Base-by-base conservation (phyloP, 2,797 vertebrate species). In the Pseudochirops corinnae region DNA sequence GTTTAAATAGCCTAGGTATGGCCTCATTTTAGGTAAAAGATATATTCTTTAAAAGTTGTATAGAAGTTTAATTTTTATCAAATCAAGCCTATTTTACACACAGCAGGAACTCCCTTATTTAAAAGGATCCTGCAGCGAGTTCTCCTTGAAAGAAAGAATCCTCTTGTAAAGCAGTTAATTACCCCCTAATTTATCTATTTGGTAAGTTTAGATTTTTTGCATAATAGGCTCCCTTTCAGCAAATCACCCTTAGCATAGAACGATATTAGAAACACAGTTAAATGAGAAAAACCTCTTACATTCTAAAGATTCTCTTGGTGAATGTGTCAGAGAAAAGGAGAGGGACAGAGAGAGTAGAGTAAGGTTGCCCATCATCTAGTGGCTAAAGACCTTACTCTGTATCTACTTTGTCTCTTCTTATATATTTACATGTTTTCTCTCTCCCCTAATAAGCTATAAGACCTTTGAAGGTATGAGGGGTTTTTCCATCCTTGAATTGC, bases 131-230 rank as follows among this genome's bases (percentile, higher is more conserved):
- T 50, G 16, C 24, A 50, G 74, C 26, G 74, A 50, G 21, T 87
- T 21, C 9, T 87, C 74, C 74, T 87, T 46, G 74, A 87, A 87
- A 50, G 39, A 21, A 87, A 87, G 39, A 87, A 46, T 87, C 74
- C 24, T 87, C 74, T 87, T 87, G 39, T 26, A 87, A 12, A 9
- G 39, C 39, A 87, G 74, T 50, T 87, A 87, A 87, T 87, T 87
- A 87, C 74, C 21, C 74, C 74, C 39, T 87, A 46, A 87, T 87
- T 87, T 87, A 87, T 87, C 74, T 87, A 46, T 87, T 87, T 87
- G 74, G 74, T 87, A 87, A 87, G 74, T 87, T 82, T 87, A 87
- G 39, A 46, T 87, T 82, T 87, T 87, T 87, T 87, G 74, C 74
- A 87, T 87, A 87, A 87, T 87, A 39, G 74, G 9, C 21, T 87